Base-by-base conservation (phyloP, 2,113 vertebrate genomes). In the Macrotis lagotis region DNA sequence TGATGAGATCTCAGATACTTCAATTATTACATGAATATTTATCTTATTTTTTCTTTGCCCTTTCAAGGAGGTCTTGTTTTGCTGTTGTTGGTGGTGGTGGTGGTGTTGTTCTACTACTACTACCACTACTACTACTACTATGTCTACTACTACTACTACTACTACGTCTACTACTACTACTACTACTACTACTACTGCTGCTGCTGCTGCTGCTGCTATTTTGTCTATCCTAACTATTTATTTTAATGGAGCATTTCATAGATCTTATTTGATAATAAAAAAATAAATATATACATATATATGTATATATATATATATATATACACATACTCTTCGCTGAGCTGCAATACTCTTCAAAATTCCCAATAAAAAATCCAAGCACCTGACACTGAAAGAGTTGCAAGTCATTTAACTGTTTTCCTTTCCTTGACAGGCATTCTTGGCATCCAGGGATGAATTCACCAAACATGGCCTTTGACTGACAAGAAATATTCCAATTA, bases 281-380 rank as follows among this genome's bases (percentile, higher is more conserved):
- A 91, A n/a, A n/a, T n/a, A n/a, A n/a, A n/a, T n/a, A n/a, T n/a
- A n/a, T n/a, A n/a, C n/a, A n/a, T n/a, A n/a, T n/a, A n/a, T n/a
- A n/a, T n/a, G n/a, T n/a, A n/a, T n/a, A n/a, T n/a, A n/a, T n/a
- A n/a, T n/a, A n/a, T n/a, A n/a, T n/a, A n/a, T n/a, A n/a, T n/a
- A n/a, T n/a, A n/a, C n/a, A n/a, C n/a, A n/a, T n/a, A n/a, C n/a
- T n/a, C n/a, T n/a, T n/a, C n/a, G n/a, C 8, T 1, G 88, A 92
- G 93, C 31, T 26, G 3, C 74, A 93, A 92, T 24, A 5, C 4
- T 89, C 48, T 88, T 93, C 95, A 95, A 97, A 93, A 48, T 48
- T 53, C 50, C 93, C 8, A 49, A 89, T 14, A 90, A 93, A 66
- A 91, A 89, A 14, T 14, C 28, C 2, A n/a, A 89, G 24, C 55